Evolutionary conservation across 2,888 invertebrate species (phyloP), one percentile per base, ranked within the genome.

Genomic region (Callyntrura guangdongensis): DNA sequence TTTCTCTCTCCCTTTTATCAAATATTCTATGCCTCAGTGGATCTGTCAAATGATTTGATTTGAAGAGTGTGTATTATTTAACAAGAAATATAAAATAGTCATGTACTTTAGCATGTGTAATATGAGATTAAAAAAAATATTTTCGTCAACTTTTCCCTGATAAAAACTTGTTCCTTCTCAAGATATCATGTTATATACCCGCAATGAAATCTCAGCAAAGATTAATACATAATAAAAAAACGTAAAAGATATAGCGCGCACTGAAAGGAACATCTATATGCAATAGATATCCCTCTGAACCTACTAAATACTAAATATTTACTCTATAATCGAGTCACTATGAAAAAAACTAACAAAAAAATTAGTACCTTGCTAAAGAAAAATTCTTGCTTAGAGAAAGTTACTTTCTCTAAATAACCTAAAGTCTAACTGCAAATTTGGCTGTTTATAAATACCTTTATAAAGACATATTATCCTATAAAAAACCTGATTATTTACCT

Each of bases 171-270:
- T 67, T 20, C 45, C 22, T 61, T 83, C n/a, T n/a, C 17, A 8
- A 59, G 49, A 45, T 82, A 64, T 82, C 59, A 81, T 81, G 14
- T 59, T 83, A 84, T 83, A 84, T 91, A 91, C 91, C 91, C 91
- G 91, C 91, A 91, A 91, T 91, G 72, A 91, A 91, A 91, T 91
- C 91, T 91, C 91, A 89, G 87, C 67, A 89, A 72, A 56, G 82
- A 88, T 72, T 67, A 67, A 67, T 53, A 82, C 53, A 67, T 49
- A 47, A 36, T 67, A n/a, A 67, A 67, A 36, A 2, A 36, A 36
- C 36, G 6, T 6, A 36, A 36, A 36, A 36, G 36, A 36, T 36
- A 36, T n/a, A n/a, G n/a, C n/a, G n/a, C n/a, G n/a, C n/a, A n/a
- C n/a, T n/a, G n/a, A n/a, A n/a, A n/a, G n/a, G n/a, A n/a, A n/a